These are phyloP conservation scores for Pseudoips prasinana DNA, from an alignment of 2,888 invertebrate genomes.

Conservation along the genomic window DNA sequence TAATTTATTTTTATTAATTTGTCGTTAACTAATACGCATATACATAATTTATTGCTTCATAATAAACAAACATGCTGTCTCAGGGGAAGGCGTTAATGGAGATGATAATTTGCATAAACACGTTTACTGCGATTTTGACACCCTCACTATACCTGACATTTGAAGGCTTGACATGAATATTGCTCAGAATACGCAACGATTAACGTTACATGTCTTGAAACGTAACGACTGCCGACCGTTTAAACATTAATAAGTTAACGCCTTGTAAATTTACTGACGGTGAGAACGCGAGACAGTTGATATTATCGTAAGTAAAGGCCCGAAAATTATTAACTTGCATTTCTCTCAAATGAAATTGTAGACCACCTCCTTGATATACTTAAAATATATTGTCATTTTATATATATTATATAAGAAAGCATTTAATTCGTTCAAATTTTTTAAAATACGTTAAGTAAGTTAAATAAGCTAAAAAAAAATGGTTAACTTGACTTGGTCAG, in stretches of 20 bases:
- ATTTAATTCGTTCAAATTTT: no score
- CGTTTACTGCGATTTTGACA: conserved; percentile 76
- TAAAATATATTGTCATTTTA: no score
- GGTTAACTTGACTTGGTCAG: no score
- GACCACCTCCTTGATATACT: no score
- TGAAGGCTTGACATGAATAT: conserved; percentile 69
- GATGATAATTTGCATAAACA: conserved; percentile 77
- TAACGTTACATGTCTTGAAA: conserved; percentile 40
- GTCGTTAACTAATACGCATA: conserved; percentile 16
- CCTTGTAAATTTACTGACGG: conserved; percentile 18
- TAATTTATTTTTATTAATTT: conserved; percentile 30
- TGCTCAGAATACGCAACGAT: conserved; percentile 44
- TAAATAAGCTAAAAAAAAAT: no score
- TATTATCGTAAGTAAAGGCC: no score
- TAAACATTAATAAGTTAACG: conserved; percentile 38
- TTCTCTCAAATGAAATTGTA: no score
- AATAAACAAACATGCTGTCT: conserved; percentile 55
- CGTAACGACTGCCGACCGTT: conserved; percentile 45
- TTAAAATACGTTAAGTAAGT: no score
- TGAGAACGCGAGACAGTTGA: no score
- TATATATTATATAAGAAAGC: no score
- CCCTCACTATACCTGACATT: conserved; percentile 62
- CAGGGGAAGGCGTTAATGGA: conserved; percentile 66
- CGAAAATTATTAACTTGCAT: no score
- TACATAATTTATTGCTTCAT: conserved; percentile 47